Evolutionary conservation across 1,140 invertebrate genomes (phyloP), one percentile per base, ranked within the genome.

Genomic region (Reticulitermes speratus): DNA sequence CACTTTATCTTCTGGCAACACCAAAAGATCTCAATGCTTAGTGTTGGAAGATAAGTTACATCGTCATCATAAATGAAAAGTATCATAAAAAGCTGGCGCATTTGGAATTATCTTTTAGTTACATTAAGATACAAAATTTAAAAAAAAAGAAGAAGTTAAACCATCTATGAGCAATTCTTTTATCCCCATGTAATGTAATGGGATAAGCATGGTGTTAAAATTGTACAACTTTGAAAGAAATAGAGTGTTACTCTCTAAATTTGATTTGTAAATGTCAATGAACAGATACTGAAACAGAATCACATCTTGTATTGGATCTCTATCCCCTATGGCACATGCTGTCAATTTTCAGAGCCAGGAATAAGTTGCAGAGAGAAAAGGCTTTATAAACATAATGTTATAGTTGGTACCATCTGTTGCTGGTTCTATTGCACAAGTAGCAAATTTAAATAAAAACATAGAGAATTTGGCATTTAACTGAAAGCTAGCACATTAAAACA

Each of bases 11-110:
- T 52, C 83, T 84, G 83, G 83, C 83, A 52, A 84, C 52, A 84
- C 83, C 30, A 7, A 84, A 52, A 52, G 65, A 84, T 45, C 45
- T 59, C 48, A 84, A 52, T 84, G n/a, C 30, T 84, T 84, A 45
- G 83, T 84, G 83, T 84, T 84, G 83, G 83, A 84, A 84, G 83
- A 84, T 84, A 84, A 84, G 83, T 84, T 45, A 84, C 83, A 84
- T 38, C 83, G 59, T 16, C 32, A 25, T 83, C 30, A 52, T 30
- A 84, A 84, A 84, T 52, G 30, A 84, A 52, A 32, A 45, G 25
- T 52, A 84, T 84, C 25, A 45, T 84, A 52, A 45, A 84, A 52
- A 52, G 83, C 30, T 45, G 44, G 44, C 52, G 45, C 30, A 52
- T 84, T 84, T 84, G 83, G 83, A 84, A 84, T 84, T 84, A 84